Evolutionary conservation across 2,797 vertebrate species (phyloP).

Genomic region (Hypotaenidia okinawae): DNA sequence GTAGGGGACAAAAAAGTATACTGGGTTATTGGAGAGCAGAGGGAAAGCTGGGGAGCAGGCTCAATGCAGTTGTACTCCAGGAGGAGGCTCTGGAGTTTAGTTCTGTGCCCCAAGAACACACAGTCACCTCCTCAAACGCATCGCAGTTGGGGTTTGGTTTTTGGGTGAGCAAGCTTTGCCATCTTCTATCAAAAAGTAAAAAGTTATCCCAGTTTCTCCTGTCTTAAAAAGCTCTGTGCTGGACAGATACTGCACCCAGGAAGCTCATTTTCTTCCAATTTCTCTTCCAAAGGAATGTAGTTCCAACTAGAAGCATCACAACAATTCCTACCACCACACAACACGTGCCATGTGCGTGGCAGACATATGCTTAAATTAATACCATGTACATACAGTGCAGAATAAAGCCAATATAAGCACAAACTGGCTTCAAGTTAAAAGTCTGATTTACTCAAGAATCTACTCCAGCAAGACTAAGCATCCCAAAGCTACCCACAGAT

Average conservation of each 20-base stretch:
- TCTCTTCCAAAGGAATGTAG: not conserved
- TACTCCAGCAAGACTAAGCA: not conserved
- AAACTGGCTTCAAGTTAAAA: not conserved
- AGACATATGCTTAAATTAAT: not conserved
- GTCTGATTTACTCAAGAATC: not conserved
- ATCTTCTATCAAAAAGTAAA: not conserved
- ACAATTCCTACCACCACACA: rapidly evolving
- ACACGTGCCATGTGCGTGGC: not conserved
- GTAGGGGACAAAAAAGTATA: too few relatives aligned
- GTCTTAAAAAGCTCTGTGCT: not conserved
- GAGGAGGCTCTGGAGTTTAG: not conserved
- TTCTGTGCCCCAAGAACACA: not conserved
- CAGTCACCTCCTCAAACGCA: too few relatives aligned
- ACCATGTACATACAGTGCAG: rapidly evolving
- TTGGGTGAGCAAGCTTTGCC: not conserved
- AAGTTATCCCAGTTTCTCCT: not conserved
- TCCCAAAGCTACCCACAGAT: not conserved
- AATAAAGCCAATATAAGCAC: not conserved
- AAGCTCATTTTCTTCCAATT: not conserved
- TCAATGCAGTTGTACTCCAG: not conserved
- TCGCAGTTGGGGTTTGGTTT: not conserved
- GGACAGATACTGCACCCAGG: not conserved
- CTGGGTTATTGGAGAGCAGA: not conserved
- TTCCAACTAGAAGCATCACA: not conserved
- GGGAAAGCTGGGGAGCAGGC: not conserved